Percentiles rank a stretch among this genome's conserved stretches.
phyloP scores from a whole-genome alignment of 2,797 vertebrate genomes.

The Scolopax bukidnonensis region DNA sequence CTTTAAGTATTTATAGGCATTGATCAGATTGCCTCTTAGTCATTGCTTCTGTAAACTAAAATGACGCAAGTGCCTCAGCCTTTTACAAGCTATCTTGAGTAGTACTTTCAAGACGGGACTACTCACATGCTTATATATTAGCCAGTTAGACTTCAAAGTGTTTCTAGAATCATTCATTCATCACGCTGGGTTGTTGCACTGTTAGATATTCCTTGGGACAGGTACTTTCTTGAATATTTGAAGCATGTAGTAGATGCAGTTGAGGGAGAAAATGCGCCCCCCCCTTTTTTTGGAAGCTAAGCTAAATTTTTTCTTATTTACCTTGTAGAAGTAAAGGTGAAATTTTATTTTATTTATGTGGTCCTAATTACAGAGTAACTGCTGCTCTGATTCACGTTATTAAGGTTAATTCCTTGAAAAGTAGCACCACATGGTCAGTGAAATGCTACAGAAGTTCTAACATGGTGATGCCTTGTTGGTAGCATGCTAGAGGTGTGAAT shows the following conservation, averaged over 20 bases:
- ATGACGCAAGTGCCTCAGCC: too few relatives aligned
- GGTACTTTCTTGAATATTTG: background rate
- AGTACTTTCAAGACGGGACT: background rate
- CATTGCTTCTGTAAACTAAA: too few relatives aligned
- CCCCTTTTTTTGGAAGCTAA: background rate
- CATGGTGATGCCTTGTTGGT: fast-evolving
- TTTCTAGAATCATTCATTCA: background rate
- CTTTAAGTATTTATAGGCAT: too few relatives aligned
- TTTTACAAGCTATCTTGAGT: background rate
- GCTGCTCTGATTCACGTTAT: background rate
- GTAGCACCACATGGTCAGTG: background rate
- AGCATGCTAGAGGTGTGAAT: background rate
- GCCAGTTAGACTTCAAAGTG: background rate
- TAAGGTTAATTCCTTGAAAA: background rate
- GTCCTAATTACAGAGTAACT: background rate
- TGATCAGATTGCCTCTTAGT: too few relatives aligned
- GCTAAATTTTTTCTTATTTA: background rate
- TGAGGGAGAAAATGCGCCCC: background rate
- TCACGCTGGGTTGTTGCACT: background rate
- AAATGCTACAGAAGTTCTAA: background rate
- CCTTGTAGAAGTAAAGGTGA: background rate
- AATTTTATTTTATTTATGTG: background rate
- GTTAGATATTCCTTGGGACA: background rate
- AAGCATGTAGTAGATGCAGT: background rate
- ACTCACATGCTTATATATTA: background rate